Conservation (phyloP, 2,797 vertebrate species). For the Natrix natrix region DNA sequence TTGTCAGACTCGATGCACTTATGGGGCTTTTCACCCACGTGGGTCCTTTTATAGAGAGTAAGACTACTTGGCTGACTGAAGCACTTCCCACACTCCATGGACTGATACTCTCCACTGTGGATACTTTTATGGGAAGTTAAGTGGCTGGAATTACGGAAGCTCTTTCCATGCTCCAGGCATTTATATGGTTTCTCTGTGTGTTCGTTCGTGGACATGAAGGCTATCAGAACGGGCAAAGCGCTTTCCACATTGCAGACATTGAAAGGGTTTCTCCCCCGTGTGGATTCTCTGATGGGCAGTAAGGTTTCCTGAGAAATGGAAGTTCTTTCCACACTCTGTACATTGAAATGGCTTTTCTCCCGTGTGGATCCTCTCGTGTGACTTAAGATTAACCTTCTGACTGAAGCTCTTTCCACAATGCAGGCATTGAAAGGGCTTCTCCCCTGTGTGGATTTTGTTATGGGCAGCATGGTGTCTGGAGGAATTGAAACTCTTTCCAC, state of each 20-base stretch:
- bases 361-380: too few relatives aligned
- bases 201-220: too few relatives aligned
- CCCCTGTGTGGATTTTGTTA: too few relatives aligned
- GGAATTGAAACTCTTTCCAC: too few relatives aligned
- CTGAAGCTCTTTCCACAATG: not conserved
- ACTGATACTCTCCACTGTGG: not conserved
- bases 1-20: not conserved
- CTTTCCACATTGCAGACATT: not conserved
- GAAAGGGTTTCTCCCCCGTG: not conserved
- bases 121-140: not conserved
- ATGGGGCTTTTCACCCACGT: not conserved
- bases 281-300: too few relatives aligned
- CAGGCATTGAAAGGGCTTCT: not conserved
- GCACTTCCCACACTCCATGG: not conserved
- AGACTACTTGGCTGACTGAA: rapidly evolving
- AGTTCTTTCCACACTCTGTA: too few relatives aligned
- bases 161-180: not conserved
- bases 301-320: too few relatives aligned
- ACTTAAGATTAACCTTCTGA: too few relatives aligned
- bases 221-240: not conserved
- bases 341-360: too few relatives aligned
- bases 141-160: not conserved
- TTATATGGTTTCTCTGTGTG: not conserved
- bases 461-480: too few relatives aligned
- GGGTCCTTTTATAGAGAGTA: not conserved